Evolutionary conservation across 1,140 invertebrate genomes (phyloP).

Genomic region (Zaprionus ornatus): DNA sequence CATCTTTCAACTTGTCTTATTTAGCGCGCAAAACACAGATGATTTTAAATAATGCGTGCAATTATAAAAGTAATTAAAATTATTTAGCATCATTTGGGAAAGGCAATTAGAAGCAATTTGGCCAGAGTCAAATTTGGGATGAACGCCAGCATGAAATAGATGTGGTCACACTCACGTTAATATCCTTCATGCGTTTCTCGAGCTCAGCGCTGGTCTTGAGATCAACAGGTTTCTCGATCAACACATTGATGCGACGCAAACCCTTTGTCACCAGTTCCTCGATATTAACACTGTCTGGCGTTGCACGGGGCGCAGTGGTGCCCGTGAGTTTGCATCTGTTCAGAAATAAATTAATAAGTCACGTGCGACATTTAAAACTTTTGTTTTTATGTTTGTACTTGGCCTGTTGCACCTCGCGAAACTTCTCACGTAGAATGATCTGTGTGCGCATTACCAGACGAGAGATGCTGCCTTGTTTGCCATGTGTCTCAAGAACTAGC

Average conservation of each 20-base stretch:
- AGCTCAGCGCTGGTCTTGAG: conserved; percentile 71
- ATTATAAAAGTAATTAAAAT: conserved; percentile 44
- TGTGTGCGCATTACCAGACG: conserved; percentile 77
- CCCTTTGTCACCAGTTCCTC: conserved; percentile 80
- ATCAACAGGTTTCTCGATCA: conserved; percentile 80
- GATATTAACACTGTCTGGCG: conserved; percentile 69
- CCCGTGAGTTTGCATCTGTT: conserved; percentile 62
- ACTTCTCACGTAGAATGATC: conserved; percentile 79
- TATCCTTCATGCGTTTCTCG: conserved; percentile 76
- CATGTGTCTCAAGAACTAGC: conserved; percentile 88
- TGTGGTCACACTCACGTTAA: conserved; percentile 71
- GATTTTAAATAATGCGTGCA: conserved; percentile 53
- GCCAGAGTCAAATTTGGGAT: conserved; percentile 33
- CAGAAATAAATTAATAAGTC: not conserved
- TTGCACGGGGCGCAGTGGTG: conserved; percentile 39
- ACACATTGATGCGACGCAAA: conserved; percentile 76
- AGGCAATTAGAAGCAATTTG: conserved; percentile 18
- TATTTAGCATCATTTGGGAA: conserved; percentile 22
- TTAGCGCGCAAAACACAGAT: conserved; percentile 2
- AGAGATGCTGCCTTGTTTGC: conserved; percentile 75
- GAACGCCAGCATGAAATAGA: conserved; percentile 27
- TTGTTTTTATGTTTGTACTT: conserved; percentile 50
- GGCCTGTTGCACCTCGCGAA: conserved; percentile 79
- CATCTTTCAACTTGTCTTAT: conserved; percentile 1
- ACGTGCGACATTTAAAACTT: not conserved